Evolutionary conservation across 2,888 invertebrate genomes (phyloP), one percentile per base, ranked within the genome.

Genomic region (Cinara cedri): DNA sequence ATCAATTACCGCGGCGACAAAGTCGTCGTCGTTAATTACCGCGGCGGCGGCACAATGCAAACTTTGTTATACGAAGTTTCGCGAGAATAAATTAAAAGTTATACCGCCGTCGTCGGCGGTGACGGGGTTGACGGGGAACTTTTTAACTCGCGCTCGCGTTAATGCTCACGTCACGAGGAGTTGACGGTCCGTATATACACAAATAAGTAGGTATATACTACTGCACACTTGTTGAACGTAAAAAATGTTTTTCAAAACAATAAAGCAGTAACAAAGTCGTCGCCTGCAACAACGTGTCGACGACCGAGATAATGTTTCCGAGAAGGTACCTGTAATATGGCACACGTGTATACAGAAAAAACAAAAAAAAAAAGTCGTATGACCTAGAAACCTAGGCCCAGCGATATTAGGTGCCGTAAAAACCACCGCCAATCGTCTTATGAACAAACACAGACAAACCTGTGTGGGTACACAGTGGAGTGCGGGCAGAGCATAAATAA

Each of bases 81-180:
- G 14, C 60, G 49, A 6, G 60, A 72, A 60, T 62, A 60, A 72
- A 72, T 60, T 60, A 72, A 60, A 60, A 72, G 6, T 66, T 66
- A 49, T 13, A 46, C 66, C 16, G 66, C 1, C 16, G 49, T 13
- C 4, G 46, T 10, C 10, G 46, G 46, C 13, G 46, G 46, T 46
- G 46, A 10, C 13, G 46, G 46, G 10, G 46, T 4, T 44, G 44
- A 44, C 9, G 54, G 19, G 1, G 9, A 49, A 62, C 46, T 62
- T 72, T 72, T 72, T 72, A 60, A 34, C 60, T 60, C 34, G 3
- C 3, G 34, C 34, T 34, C 34, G 34, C 34, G 19, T 19, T 60
- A 72, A 62, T 49, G 60, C 26, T 14, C 46, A 2, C 24, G 16
- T 49, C 49, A 55, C n/a, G 24, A 8, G 54, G 6, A 34, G 34